Percentiles rank a stretch among this genome's conserved stretches.
These are phyloP conservation scores for Aphelocoma californica DNA, from an alignment of 2,797 vertebrate genomes.

Conservation along the genomic window DNA sequence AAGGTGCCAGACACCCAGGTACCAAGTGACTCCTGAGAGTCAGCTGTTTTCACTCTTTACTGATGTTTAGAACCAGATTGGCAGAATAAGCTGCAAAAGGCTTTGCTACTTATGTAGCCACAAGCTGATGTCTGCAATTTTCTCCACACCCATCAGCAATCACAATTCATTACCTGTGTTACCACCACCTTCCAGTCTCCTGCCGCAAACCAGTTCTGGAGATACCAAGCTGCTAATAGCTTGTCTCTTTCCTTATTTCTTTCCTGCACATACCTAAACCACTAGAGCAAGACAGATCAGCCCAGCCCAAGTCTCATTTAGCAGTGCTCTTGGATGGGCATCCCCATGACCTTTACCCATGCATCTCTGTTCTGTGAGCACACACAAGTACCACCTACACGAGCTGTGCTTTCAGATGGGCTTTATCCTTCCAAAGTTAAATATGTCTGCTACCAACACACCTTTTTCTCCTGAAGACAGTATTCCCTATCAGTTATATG, in stretches of 20 bases:
- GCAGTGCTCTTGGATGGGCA: background rate
- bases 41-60: background rate
- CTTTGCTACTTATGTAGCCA: background rate
- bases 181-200: background rate
- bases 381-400: background rate
- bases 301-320: background rate
- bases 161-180: background rate
- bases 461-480: background rate
- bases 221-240: background rate
- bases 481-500: background rate
- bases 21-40: background rate
- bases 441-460: background rate
- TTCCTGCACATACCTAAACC: background rate
- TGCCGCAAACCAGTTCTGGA: background rate
- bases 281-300: background rate
- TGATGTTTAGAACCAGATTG: background rate
- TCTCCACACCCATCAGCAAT: background rate
- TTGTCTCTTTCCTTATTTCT: background rate
- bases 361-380: background rate
- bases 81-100: background rate
- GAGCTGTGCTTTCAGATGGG: background rate
- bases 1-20: background rate
- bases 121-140: background rate
- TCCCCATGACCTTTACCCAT: no score
- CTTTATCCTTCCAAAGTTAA: background rate